Evolutionary conservation across 1,140 invertebrate genomes (phyloP).

Genomic region (Theocolax elegans): DNA sequence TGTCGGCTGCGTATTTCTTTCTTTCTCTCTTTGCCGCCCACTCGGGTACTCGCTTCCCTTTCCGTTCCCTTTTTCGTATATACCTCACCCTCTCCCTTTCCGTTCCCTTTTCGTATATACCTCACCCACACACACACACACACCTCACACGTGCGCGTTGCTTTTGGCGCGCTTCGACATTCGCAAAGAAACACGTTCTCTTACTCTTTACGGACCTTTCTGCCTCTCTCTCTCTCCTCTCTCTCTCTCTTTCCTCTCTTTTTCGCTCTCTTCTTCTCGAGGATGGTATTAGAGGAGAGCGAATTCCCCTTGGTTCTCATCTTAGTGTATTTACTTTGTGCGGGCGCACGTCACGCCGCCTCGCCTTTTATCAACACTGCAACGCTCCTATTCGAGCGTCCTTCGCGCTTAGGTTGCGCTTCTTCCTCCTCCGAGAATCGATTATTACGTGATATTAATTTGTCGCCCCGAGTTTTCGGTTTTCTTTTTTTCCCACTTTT

Average conservation of each 20-base stretch:
- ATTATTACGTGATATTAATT: conserved; percentile 22
- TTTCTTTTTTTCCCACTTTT: background rate
- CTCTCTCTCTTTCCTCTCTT: background rate
- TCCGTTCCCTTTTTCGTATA: conserved; percentile 3
- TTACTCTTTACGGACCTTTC: conserved; percentile 38
- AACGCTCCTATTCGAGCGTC: background rate
- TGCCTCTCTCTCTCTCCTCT: too few relatives aligned
- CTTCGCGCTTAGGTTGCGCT: background rate
- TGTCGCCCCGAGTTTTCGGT: background rate
- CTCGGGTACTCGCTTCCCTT: background rate
- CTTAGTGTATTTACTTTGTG: conserved; percentile 38
- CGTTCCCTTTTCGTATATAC: conserved; percentile 5
- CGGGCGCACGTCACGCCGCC: background rate
- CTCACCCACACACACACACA: background rate
- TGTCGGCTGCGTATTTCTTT: background rate
- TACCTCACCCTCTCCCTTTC: too few relatives aligned
- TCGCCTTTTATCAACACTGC: conserved; percentile 22
- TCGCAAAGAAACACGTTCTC: conserved; percentile 47
- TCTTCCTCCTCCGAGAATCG: background rate
- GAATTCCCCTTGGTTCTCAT: background rate
- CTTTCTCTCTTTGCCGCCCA: background rate
- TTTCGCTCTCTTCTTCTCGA: too few relatives aligned
- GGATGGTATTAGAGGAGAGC: background rate
- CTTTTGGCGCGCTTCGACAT: conserved; percentile 38
- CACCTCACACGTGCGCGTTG: background rate